Percentiles rank a stretch among this genome's conserved stretches.
phyloP scores from a whole-genome alignment of 2,113 vertebrate species.

The Sus scrofa region DNA sequence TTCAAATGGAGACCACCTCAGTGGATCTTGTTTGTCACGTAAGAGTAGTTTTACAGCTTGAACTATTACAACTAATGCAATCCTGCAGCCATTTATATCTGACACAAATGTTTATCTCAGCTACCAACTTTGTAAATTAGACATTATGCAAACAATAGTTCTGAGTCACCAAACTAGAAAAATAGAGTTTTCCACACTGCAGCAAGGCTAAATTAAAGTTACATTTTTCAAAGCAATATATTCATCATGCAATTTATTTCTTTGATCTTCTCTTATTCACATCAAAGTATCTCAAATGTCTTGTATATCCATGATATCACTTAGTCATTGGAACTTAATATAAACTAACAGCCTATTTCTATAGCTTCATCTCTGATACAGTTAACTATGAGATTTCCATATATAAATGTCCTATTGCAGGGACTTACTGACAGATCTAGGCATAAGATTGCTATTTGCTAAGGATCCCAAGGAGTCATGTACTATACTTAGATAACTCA shows the following conservation, averaged over 20 bases:
- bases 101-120: conserved; percentile 55
- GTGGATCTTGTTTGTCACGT: not conserved
- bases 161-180: conserved; percentile 71
- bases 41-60: not conserved
- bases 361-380: conserved; percentile 45
- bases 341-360: conserved; percentile 57
- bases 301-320: not conserved
- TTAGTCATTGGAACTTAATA: conserved; percentile 44
- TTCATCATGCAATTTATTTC: conserved; percentile 67
- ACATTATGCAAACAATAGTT: conserved; percentile 73
- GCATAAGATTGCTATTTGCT: not conserved
- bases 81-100: conserved; percentile 42
- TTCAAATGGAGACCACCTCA: not conserved
- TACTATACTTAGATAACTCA: not conserved
- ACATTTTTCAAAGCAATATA: conserved; percentile 63
- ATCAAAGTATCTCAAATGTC: conserved; percentile 54
- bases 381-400: conserved; percentile 17
- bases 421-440: not conserved
- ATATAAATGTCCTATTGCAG: not conserved
- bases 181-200: conserved; percentile 60
- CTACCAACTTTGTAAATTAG: conserved; percentile 69
- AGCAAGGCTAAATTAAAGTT: conserved; percentile 67
- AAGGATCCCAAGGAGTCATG: not conserved
- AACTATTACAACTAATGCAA: not conserved
- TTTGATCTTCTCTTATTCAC: conserved; percentile 59